Base-by-base conservation (phyloP, 30 jellyfish, hydroid and myxozoan genomes). In the Hydractinia symbiolongicarpus region DNA sequence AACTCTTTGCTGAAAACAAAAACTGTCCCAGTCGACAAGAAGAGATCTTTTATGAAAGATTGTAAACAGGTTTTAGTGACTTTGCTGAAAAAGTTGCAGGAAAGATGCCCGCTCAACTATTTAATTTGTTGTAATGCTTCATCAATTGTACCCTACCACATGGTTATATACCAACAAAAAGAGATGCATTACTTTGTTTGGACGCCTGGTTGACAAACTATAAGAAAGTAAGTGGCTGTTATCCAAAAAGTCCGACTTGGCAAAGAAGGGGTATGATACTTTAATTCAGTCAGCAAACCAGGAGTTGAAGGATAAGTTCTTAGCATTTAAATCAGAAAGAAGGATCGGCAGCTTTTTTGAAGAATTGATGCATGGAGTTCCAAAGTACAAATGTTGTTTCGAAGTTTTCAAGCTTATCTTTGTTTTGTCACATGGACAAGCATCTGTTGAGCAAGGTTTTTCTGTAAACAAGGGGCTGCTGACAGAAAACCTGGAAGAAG, bases 371-470 rank as follows among this genome's bases (percentile, higher is more conserved):
- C n/a, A 10, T 9, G 77, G 49, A 8, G 44, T 13, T 67, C 44
- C 44, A 14, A 20, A n/a, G n/a, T n/a, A n/a, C n/a, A n/a, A n/a
- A n/a, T n/a, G n/a, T n/a, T n/a, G n/a, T n/a, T n/a, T n/a, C 8
- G n/a, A 8, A 13, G 67, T 70, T 7, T 15, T 30, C 5, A 52
- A 52, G 49, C 5, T 8, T 70, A 14, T 17, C 5, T 6, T 16
- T 6, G 13, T 13, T 6, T 57, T 52, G 5, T 5, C 5, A 17
- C 68, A 8, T 14, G 77, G 77, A 9, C 77, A 67, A 67, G 77
- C 77, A 9, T 14, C 77, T 9, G 77, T 67, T 67, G 77, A 67
- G 44, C 13, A 44, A 44, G 77, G 77, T 14, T 67, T 67, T 67
- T 67, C 77, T 20, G 19, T 67, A 13, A 67, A 67, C 44, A 67